Evolutionary conservation across 2,888 invertebrate species (phyloP), one percentile per base, ranked within the genome.

Genomic region (Molanna angustata): DNA sequence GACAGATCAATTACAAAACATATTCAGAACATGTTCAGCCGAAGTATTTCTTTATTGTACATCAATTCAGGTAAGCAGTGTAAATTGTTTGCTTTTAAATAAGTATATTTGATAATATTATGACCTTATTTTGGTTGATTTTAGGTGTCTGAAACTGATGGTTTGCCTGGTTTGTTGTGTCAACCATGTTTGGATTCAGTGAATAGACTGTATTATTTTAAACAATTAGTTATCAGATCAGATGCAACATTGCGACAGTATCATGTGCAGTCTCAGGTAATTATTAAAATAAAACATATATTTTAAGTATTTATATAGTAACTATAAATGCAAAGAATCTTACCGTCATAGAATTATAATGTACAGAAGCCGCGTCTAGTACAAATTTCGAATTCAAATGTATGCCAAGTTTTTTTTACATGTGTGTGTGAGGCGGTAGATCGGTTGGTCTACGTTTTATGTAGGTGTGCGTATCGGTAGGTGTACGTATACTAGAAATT

Each of bases 1-100:
- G 32, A 63, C 64, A 2, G 72, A 69, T n/a, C 70, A 72, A n/a
- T 63, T 75, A 61, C 73, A 69, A 56, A 70, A 73, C 54, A 65
- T 77, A 57, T 73, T 74, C 66, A 63, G 66, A 48, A 68, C 70
- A 49, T 73, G 73, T 59, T 67, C 72, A 7, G 64, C 72, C 22
- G 73, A 74, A 59, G 67, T 75, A 54, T 77, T 71, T 58, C 69
- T 71, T 59, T 76, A 70, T 62, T 76, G 76, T 56, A 77, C 77
- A 39, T 73, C 76, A 49, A 69, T 77, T 17, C 72, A 74, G 67
- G 77, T 75, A 64, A 67, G 56, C 43, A 35, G 11, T 6, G 7
- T 46, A 18, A 9, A 13, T 13, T 37, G 18, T 33, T 13, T 6
- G 40, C 21, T 33, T 4, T 32, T 43, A 22, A n/a, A 43, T 17